A percentile compares a stretch with the other conserved stretches of the same genome.
phyloP scores from a whole-genome alignment of 2,797 vertebrate species.

The Erpetoichthys calabaricus region DNA sequence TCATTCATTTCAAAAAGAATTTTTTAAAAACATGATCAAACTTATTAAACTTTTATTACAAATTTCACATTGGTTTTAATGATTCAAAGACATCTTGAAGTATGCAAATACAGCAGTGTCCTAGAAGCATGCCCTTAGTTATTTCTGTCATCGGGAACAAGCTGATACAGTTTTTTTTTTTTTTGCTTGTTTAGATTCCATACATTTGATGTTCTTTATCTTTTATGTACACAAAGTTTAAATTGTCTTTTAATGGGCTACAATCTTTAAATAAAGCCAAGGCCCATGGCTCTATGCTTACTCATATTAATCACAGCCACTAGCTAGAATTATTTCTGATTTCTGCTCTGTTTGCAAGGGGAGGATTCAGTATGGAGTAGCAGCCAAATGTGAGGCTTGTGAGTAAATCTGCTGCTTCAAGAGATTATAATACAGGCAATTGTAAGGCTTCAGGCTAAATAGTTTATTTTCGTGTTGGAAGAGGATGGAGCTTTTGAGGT shows the following conservation, averaged over 20 bases:
- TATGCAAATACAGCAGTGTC: no score
- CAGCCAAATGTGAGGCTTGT: slow-evolving; percentile 1
- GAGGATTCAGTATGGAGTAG: slow-evolving; percentile 1
- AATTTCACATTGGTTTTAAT: no score
- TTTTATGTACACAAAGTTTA: slow-evolving; percentile 1
- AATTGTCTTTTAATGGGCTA: slow-evolving; percentile 2
- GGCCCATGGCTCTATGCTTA: background rate
- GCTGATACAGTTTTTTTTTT: no score
- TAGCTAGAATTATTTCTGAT: slow-evolving; percentile 3
- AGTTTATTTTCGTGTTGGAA: background rate
- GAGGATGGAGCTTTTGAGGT: background rate
- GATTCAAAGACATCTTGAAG: no score
- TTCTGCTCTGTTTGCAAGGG: background rate
- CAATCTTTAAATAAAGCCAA: slow-evolving; percentile 1
- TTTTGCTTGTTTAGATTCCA: background rate
- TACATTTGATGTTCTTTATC: background rate
- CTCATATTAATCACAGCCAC: background rate
- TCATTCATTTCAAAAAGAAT: no score
- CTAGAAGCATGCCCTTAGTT: no score
- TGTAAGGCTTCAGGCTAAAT: slow-evolving; percentile 2
- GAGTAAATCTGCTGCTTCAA: slow-evolving; percentile 2
- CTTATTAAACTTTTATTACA: no score
- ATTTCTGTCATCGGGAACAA: no score
- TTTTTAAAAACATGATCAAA: no score
- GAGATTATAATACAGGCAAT: slow-evolving; percentile 5